Base-by-base conservation (phyloP, 2,797 vertebrate genomes). In the Sphenopsis melanotis region DNA sequence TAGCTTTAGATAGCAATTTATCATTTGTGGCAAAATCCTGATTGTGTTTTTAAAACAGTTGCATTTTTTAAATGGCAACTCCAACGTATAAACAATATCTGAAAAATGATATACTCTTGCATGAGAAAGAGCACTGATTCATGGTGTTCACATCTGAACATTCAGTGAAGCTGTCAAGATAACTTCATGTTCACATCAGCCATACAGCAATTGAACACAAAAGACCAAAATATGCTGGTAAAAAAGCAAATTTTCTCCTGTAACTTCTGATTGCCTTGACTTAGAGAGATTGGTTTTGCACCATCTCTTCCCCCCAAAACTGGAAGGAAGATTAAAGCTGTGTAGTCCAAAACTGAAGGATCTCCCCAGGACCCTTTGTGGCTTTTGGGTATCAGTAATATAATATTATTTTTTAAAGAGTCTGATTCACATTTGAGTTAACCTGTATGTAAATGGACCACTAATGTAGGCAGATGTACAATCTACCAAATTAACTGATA, bases 31-130 rank as follows among this genome's bases (percentile, higher is more conserved):
- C 87, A 96, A 95, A 96, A 95, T 77, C 60, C 37, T 78, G 65
- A 89, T 79, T 95, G 36, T 94, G 55, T 79, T 95, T 93, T 90
- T 64, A 89, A 94, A 94, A 81, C 20, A 81, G 44, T 61, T 95
- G 39, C 8, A 83, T 89, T 95, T 89, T 57, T 59, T 39, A 94
- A 88, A 84, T 39, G 52, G 46, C 41, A 84, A 22, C 16, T 87
- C 30, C 15, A 30, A 78, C 64, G 30, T 55, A 68, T 59, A 59
- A 42, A 79, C 32, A 89, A 32, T 30, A 53, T 61, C 60, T 87
- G 49, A 94, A 85, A 95, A 95, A 91, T 79, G 1, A 53, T 63
- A 36, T 46, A 47, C 2, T 44, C 36, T 65, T 83, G 56, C 50
- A 64, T 79, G 64, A 95, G 91, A 90, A 96, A 69, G 36, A 50